Evolutionary conservation across 2,113 vertebrate species (phyloP).

Genomic region (Perca schrenkii): DNA sequence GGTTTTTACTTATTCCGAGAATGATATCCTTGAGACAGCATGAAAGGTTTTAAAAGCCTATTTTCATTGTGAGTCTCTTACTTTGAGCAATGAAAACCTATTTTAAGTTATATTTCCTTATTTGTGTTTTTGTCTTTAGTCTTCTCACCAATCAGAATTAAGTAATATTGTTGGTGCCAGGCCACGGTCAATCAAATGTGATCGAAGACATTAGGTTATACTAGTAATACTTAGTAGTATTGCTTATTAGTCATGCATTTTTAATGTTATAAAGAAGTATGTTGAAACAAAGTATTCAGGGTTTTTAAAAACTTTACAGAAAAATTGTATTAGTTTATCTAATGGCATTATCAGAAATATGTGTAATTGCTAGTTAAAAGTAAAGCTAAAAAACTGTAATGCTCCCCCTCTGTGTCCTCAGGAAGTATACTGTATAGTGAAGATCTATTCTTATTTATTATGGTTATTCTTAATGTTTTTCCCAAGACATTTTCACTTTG

Average conservation of each 20-base stretch:
- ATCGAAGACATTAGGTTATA: not conserved
- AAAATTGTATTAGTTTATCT: not conserved
- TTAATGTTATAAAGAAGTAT: not conserved
- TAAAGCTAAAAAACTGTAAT: not conserved
- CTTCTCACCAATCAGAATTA: not conserved
- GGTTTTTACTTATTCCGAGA: not conserved
- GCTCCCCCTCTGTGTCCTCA: too few relatives aligned
- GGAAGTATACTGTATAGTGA: not conserved
- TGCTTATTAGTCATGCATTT: not conserved
- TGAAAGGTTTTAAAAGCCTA: not conserved
- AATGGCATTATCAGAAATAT: not conserved
- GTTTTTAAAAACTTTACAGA: not conserved
- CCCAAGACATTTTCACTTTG: not conserved
- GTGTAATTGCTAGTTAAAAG: not conserved
- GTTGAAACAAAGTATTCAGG: not conserved
- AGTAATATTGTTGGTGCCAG: not conserved
- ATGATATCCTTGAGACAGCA: not conserved
- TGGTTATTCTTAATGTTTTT: conserved; percentile 1
- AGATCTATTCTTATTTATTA: conserved; percentile 13
- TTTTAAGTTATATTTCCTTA: not conserved
- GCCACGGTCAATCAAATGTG: not conserved
- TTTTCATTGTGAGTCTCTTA: not conserved
- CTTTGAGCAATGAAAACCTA: not conserved
- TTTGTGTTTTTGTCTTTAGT: not conserved
- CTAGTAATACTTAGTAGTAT: not conserved